Base-by-base conservation (phyloP, 2,113 vertebrate species). In the Hippolais icterina region DNA sequence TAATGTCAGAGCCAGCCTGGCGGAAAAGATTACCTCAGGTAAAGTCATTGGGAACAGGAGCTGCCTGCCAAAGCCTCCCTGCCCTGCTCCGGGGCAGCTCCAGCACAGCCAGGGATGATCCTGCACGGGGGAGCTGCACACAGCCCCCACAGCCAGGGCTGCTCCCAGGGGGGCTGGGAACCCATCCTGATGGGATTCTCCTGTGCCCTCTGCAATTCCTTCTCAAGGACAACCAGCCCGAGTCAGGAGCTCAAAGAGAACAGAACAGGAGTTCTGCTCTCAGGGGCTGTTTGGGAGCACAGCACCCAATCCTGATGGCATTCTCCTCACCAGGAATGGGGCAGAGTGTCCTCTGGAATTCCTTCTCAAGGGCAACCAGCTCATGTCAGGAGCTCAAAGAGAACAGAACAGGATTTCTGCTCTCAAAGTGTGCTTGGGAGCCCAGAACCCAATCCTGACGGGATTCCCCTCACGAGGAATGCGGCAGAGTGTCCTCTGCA, bases 11-110 rank as follows among this genome's bases (percentile, higher is more conserved):
- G 83, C 54, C 97, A 98, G 94, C 90, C 93, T 97, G 93, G 97
- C 22, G 10, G 97, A 97, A 98, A 70, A 96, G 82, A 97, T 97
- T 96, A 95, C 94, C 97, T 97, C 96, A 97, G 97, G 96, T 97
- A 97, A 98, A 97, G 96, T 97, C 96, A 96, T 77, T 95, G 61
- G 41, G 92, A 97, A 96, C 83, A 87, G 94, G 92, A 89, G 66
- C 88, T 9, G 77, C 61, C 79, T 72, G 85, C 94, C 94, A 54
- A 27, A 81, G 1, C 61, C 85, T 84, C 69, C 90, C 92, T 84
- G 80, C 57, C 5, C 88, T 54, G 39, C 46, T 18, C 56, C 41
- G 5, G 6, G 70, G 39, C 3, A 8, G 69, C 50, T 35, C 11
- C 74, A 2, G 3, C 74, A 7, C 70, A 6, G 70, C 33, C 83